phyloP scores from a whole-genome alignment of 2,113 vertebrate genomes.

The Petaurus breviceps region DNA sequence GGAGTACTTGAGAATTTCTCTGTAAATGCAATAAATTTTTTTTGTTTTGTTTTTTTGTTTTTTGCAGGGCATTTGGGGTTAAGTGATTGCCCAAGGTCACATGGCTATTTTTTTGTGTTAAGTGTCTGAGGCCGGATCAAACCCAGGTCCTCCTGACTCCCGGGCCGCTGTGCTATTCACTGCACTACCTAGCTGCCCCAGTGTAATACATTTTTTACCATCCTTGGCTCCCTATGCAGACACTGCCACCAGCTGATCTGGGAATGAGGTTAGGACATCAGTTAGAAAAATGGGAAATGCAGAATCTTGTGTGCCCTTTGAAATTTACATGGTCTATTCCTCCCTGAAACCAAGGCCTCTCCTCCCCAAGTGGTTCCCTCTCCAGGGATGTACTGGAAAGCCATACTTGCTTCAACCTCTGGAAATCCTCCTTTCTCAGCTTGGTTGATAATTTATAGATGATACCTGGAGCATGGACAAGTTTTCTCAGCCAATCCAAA shows the following conservation, averaged over 20 bases:
- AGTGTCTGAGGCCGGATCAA: too few species aligned
- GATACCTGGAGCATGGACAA: neutral
- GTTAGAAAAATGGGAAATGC: neutral
- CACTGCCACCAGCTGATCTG: neutral
- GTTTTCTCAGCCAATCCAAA: neutral
- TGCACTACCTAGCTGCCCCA: too few species aligned
- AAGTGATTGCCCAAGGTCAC: too few species aligned
- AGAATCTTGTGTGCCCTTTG: neutral
- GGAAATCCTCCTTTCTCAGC: neutral
- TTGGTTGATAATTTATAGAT: neutral
- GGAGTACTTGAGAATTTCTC: neutral
- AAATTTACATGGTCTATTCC: neutral
- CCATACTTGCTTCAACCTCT: neutral
- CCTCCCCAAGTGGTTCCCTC: neutral
- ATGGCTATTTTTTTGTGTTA: too few species aligned
- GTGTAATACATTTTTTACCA: neutral
- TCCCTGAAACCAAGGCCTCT: neutral
- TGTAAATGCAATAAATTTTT: neutral
- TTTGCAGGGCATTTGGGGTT: too few species aligned
- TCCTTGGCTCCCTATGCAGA: neutral
- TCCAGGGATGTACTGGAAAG: neutral
- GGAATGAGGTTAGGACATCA: neutral
- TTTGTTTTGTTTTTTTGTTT: too few species aligned
- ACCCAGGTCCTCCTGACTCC: too few species aligned
- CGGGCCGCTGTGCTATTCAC: too few species aligned